These are phyloP conservation scores for Folsomia manolachei DNA, from an alignment of 2,888 invertebrate species.

Conservation along the genomic window DNA sequence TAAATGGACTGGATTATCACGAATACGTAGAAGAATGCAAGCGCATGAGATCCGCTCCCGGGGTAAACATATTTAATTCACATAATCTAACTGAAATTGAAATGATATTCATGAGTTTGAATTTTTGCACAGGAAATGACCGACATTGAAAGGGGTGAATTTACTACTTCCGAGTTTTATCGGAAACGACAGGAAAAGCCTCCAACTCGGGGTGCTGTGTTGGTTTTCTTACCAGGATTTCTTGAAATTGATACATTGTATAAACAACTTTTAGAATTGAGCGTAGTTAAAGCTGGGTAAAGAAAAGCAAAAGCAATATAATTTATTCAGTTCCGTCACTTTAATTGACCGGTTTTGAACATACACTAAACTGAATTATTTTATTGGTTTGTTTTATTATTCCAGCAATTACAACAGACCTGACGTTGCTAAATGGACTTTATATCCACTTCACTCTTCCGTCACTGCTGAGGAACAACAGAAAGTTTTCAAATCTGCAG, in stretches of 20 bases:
- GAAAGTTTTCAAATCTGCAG: constrained; percentile 63
- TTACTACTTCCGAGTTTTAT: neutral
- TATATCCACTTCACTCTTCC: constrained; percentile 66
- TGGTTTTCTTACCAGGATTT: constrained; percentile 87
- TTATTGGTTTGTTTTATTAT: neutral
- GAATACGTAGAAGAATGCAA: constrained; percentile 55
- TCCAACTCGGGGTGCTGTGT: constrained; percentile 62
- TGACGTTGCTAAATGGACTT: constrained; percentile 46
- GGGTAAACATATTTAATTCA: too few relatives aligned
- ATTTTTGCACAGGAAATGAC: constrained; percentile 1
- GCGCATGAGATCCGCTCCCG: too few relatives aligned
- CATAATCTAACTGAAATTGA: too few relatives aligned
- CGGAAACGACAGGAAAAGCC: neutral
- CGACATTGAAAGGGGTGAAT: neutral
- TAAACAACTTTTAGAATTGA: constrained; percentile 39
- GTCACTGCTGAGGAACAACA: constrained; percentile 74
- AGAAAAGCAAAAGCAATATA: neutral
- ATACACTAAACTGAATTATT: neutral
- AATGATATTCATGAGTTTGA: constrained; percentile 1
- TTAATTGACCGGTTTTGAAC: neutral
- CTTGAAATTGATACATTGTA: constrained; percentile 59
- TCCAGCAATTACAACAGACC: constrained; percentile 15
- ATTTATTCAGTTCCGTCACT: too few relatives aligned
- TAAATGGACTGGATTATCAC: constrained; percentile 66
- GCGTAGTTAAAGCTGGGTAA: constrained; percentile 4